A percentile compares a stretch with the other conserved stretches of the same genome.
Evolutionary conservation across 2,888 invertebrate species (phyloP).

Genomic region (Cephalotes varians): DNA sequence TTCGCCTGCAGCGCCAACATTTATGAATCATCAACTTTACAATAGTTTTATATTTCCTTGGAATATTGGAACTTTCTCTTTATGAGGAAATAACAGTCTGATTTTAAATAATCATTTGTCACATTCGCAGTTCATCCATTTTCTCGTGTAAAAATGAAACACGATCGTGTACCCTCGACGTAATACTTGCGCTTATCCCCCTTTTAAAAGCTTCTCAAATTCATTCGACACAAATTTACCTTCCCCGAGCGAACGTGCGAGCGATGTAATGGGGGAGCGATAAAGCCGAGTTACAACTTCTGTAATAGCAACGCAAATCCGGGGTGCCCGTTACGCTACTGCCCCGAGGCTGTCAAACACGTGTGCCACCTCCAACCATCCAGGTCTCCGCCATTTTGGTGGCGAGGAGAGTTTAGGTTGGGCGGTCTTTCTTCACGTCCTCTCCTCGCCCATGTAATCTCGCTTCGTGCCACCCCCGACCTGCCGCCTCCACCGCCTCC

Average conservation of each 20-base stretch:
- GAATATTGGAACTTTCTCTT: neutral
- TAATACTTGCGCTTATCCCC: neutral
- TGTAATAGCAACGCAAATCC: conserved; percentile 41
- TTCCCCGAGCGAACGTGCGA: neutral
- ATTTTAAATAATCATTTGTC: conserved; percentile 13
- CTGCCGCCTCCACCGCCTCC: conserved; percentile 6
- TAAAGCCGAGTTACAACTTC: conserved; percentile 34
- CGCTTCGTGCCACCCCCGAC: conserved; percentile 59
- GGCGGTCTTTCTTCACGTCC: conserved; percentile 59
- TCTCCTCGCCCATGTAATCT: conserved; percentile 65
- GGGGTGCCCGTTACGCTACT: conserved; percentile 65
- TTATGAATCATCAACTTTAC: neutral
- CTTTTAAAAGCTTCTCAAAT: conserved; percentile 8
- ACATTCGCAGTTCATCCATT: neutral
- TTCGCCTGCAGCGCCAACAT: neutral
- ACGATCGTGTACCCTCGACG: neutral
- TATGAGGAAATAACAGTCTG: neutral
- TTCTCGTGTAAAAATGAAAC: conserved; percentile 10
- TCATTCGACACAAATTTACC: conserved; percentile 16
- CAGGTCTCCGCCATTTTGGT: conserved; percentile 72
- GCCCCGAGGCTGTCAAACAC: conserved; percentile 72
- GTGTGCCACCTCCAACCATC: conserved; percentile 73
- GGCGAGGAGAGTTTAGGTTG: conserved; percentile 58
- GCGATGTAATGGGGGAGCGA: conserved; percentile 7
- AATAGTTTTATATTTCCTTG: neutral